phyloP scores from a whole-genome alignment of 2,113 vertebrate genomes.

The Empidonax traillii region DNA sequence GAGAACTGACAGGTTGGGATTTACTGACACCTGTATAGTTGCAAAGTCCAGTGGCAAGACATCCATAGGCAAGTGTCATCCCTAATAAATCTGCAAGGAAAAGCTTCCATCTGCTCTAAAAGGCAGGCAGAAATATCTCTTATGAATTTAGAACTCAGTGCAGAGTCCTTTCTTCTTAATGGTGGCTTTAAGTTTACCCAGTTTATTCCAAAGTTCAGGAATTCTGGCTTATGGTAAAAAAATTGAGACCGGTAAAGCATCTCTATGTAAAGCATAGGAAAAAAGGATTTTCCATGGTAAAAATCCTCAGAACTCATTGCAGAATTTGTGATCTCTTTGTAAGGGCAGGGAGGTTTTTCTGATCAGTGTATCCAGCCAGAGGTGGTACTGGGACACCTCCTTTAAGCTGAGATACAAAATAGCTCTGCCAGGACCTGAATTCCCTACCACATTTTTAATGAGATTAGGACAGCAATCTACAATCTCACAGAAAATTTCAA shows the following conservation, averaged over 20 bases:
- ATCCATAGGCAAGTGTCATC: not conserved
- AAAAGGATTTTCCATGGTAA: not conserved
- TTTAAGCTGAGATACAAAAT: not conserved
- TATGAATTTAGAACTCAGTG: not conserved
- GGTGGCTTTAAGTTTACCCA: not conserved
- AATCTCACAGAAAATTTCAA: not conserved
- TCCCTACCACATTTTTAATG: not conserved
- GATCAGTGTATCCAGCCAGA: not conserved
- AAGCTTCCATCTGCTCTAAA: not conserved
- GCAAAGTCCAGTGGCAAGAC: not conserved
- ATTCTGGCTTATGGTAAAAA: not conserved
- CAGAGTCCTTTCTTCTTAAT: not conserved
- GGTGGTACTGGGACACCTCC: not conserved
- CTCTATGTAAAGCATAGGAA: not conserved
- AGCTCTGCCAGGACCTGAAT: not conserved
- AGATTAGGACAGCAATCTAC: not conserved
- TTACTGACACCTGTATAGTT: not conserved
- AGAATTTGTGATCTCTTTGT: not conserved
- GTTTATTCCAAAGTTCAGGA: not conserved
- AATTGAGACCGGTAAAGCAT: not conserved
- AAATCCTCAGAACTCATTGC: not conserved
- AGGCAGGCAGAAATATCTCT: not conserved
- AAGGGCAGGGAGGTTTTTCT: rapidly evolving
- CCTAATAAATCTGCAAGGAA: not conserved
- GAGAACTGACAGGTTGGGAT: not conserved